Evolutionary conservation across 2,113 vertebrate genomes (phyloP).

Genomic region (Gymnobelideus leadbeateri): DNA sequence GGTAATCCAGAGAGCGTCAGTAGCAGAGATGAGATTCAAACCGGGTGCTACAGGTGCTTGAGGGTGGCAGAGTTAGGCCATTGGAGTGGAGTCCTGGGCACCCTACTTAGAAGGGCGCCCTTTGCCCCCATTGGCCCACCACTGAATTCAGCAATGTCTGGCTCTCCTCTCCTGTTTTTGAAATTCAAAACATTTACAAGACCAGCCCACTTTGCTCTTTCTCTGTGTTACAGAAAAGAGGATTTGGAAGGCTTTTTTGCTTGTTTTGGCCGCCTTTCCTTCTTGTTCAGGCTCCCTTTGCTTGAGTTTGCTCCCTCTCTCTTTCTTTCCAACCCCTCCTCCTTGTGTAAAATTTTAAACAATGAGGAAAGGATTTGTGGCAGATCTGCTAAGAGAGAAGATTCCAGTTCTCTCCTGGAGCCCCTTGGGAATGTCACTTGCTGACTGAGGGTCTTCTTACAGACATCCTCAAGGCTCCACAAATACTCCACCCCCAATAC

Average conservation of each 20-base stretch:
- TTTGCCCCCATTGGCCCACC: conserved; percentile 80
- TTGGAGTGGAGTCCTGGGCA: not conserved
- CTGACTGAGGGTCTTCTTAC: not conserved
- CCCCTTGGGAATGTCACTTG: not conserved
- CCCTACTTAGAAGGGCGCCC: conserved; percentile 51
- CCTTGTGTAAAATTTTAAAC: not conserved
- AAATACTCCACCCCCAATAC: not conserved
- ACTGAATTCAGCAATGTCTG: conserved; percentile 73
- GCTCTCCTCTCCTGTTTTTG: conserved; percentile 79
- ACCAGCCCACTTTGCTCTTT: conserved; percentile 74
- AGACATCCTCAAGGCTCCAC: not conserved
- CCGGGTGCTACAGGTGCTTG: not conserved
- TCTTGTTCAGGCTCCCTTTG: conserved; percentile 35
- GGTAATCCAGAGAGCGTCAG: not conserved
- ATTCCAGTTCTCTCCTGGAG: not conserved
- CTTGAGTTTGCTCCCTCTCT: not conserved
- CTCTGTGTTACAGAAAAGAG: conserved; percentile 72
- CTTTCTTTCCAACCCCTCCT: not conserved
- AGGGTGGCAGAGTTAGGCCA: not conserved
- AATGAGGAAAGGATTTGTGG: not conserved
- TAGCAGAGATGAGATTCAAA: not conserved
- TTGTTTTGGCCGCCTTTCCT: conserved; percentile 75
- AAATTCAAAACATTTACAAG: conserved; percentile 79
- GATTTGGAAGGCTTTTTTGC: conserved; percentile 79
- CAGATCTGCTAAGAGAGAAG: not conserved